phyloP scores from a whole-genome alignment of 2,113 vertebrate species.

The Oostethus manadensis region DNA sequence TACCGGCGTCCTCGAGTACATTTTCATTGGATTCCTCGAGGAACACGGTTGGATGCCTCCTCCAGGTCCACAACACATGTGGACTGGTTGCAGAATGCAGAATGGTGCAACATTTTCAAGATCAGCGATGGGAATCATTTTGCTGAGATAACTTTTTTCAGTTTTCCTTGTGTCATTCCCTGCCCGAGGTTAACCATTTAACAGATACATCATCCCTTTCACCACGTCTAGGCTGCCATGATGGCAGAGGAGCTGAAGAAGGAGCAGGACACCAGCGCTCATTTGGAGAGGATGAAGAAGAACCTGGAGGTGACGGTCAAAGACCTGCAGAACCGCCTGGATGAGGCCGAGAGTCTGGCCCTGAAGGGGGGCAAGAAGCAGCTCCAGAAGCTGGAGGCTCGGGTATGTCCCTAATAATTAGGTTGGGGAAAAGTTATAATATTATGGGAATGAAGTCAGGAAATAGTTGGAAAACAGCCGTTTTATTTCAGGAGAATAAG shows the following conservation, averaged over 20 bases:
- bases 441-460: too few species aligned
- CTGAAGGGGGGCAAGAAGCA: conserved; percentile 77
- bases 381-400: conserved; percentile 73
- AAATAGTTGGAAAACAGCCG: too few species aligned
- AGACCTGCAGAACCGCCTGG: conserved; percentile 80
- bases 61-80: too few species aligned
- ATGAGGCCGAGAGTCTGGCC: conserved; percentile 83
- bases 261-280: conserved; percentile 83
- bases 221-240: conserved; percentile 76
- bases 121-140: background rate
- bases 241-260: conserved; percentile 88
- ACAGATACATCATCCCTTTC: too few species aligned
- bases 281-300: conserved; percentile 95
- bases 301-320: conserved; percentile 83
- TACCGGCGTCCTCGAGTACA: background rate
- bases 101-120: background rate
- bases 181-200: too few species aligned
- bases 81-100: too few species aligned
- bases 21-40: too few species aligned
- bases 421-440: too few species aligned
- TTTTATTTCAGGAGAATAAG: too few species aligned
- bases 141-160: too few species aligned
- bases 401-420: conserved; percentile 64
- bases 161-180: too few species aligned
- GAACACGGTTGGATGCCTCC: too few species aligned